These are phyloP conservation scores for Silvanus unidentatus DNA, from an alignment of 2,888 invertebrate species.

Conservation along the genomic window DNA sequence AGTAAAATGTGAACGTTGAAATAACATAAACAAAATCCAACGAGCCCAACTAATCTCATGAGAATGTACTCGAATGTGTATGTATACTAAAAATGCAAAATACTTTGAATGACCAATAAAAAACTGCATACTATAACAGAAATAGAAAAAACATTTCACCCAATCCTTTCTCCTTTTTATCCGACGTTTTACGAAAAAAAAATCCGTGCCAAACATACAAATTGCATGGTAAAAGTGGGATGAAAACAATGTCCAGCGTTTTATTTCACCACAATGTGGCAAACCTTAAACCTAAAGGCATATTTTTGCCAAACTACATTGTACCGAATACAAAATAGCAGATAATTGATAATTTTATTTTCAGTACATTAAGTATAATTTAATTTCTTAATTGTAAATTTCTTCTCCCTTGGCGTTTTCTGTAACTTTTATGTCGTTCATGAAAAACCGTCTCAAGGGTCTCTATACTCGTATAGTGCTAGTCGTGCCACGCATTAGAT, in stretches of 20 bases:
- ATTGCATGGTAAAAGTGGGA: constrained; percentile 23
- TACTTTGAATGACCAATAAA: constrained; percentile 17
- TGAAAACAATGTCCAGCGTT: constrained; percentile 30
- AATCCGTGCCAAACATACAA: constrained; percentile 36
- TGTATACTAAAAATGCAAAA: constrained; percentile 19
- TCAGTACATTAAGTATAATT: constrained; percentile 38
- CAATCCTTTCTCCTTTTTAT: constrained; percentile 26
- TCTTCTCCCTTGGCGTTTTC: constrained; percentile 30
- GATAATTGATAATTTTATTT: constrained; percentile 38
- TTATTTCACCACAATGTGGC: constrained; percentile 29
- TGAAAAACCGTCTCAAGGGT: constrained; percentile 26
- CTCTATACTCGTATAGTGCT: constrained; percentile 10
- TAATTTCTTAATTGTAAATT: constrained; percentile 41
- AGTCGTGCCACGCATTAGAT: constrained; percentile 26
- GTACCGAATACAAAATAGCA: constrained; percentile 29
- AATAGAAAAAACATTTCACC: constrained; percentile 15
- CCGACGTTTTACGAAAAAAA: constrained; percentile 27
- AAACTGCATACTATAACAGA: constrained; percentile 21
- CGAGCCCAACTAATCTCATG: constrained; percentile 19
- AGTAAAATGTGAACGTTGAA: constrained; percentile 16
- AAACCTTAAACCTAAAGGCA: constrained; percentile 21
- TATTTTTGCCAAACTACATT: constrained; percentile 27
- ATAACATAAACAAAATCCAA: constrained; percentile 17
- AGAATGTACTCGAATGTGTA: constrained; percentile 13
- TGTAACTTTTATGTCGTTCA: constrained; percentile 24